Conservation (phyloP, 2,113 vertebrate species). For the Numida meleagris region DNA sequence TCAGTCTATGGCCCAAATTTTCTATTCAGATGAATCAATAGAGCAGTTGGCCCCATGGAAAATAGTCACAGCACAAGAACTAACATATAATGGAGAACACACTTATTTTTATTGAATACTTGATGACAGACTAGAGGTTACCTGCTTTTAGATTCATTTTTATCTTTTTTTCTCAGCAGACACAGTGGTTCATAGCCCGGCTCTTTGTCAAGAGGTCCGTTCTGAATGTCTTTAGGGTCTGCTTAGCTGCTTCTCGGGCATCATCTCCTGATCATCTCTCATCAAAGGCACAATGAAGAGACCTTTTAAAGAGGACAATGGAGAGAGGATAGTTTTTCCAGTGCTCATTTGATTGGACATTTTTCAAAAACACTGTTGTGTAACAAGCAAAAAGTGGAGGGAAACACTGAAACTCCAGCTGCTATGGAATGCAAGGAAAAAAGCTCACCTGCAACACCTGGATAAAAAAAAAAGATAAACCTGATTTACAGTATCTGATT, state of each 20-base stretch:
- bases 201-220: constrained; percentile 1
- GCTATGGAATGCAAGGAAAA: neutral
- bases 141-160: neutral
- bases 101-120: neutral
- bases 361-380: neutral
- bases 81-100: neutral
- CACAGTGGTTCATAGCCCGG: neutral
- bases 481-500: no score
- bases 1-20: neutral
- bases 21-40: neutral
- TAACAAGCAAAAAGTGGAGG: neutral
- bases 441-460: neutral
- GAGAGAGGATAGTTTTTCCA: neutral
- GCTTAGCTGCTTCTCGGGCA: neutral
- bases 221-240: neutral
- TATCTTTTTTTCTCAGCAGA: neutral
- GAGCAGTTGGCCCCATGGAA: neutral
- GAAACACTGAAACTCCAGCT: constrained; percentile 3
- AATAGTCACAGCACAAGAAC: neutral
- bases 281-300: neutral
- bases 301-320: neutral
- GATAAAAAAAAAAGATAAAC: no score
- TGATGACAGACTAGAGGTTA: neutral
- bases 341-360: neutral
- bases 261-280: neutral